phyloP scores from a whole-genome alignment of 2,797 vertebrate genomes.

The Numenius phaeopus region DNA sequence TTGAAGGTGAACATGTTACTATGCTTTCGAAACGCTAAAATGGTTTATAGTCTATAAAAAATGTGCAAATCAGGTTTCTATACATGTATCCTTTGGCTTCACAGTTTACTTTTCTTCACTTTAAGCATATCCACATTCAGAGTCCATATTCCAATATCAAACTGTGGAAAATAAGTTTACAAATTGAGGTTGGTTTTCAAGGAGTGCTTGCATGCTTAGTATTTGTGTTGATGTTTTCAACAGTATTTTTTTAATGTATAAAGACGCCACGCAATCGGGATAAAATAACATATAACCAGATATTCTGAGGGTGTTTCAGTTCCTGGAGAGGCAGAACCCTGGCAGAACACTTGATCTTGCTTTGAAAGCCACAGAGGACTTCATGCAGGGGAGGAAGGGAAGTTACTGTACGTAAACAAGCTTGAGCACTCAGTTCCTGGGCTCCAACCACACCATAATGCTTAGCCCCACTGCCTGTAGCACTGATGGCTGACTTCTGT shows the following conservation, averaged over 20 bases:
- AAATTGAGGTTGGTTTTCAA: conserved; percentile 23
- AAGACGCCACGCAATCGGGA: background rate
- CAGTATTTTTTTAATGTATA: background rate
- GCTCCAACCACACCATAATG: rapidly evolving
- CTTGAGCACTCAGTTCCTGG: rapidly evolving
- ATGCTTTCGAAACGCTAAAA: conserved; percentile 25
- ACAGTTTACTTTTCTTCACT: background rate
- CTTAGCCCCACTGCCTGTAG: background rate
- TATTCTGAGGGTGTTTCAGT: background rate
- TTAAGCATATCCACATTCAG: background rate
- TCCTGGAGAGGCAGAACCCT: background rate
- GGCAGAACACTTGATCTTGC: background rate
- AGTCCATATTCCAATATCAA: background rate
- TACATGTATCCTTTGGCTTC: background rate
- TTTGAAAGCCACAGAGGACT: background rate
- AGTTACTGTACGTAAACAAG: background rate
- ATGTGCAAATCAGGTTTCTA: conserved; percentile 7
- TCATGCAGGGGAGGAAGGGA: background rate
- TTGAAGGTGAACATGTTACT: conserved; percentile 40
- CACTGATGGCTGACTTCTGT: background rate
- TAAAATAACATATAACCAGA: background rate
- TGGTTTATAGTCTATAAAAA: background rate
- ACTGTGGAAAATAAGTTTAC: background rate
- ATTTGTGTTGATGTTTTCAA: background rate
- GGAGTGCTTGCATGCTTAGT: background rate